Conservation (phyloP, 2,888 invertebrate species). For the Branchellion lobata region DNA sequence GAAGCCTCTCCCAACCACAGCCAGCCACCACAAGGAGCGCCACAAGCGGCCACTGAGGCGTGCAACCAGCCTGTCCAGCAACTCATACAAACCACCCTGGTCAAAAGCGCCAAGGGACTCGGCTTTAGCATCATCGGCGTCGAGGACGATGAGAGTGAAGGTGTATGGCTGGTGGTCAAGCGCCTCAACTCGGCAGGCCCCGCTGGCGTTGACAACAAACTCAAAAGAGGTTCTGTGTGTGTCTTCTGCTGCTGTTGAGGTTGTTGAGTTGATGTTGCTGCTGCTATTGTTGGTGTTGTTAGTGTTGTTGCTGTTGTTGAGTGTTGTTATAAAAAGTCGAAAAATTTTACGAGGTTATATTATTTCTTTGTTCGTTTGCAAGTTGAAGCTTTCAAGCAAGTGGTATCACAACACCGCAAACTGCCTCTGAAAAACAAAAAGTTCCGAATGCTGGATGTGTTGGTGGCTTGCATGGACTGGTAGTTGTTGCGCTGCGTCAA, state of each 20-base stretch:
- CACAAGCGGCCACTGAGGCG: not conserved
- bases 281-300: too few species aligned
- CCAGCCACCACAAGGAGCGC: too few species aligned
- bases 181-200: conserved; percentile 83
- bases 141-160: conserved; percentile 68
- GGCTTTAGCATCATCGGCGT: conserved; percentile 96
- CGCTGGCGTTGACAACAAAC: conserved; percentile 87
- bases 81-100: conserved; percentile 78
- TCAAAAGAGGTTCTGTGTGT: conserved; percentile 69
- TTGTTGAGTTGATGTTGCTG: too few species aligned
- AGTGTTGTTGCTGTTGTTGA: not conserved
- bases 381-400: too few species aligned
- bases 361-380: not conserved
- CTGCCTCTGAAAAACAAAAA: too few species aligned
- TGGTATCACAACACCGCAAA: too few species aligned
- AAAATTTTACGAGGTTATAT: not conserved
- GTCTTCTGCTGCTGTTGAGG: too few species aligned
- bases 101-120: conserved; percentile 86
- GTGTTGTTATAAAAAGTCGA: not conserved
- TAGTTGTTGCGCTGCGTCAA: too few species aligned
- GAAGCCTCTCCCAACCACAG: too few species aligned
- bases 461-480: too few species aligned
- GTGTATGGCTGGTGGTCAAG: conserved; percentile 83
- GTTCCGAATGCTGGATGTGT: too few species aligned
- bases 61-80: not conserved